Conservation (phyloP, 2,113 vertebrate genomes). For the Bathybates hornii region DNA sequence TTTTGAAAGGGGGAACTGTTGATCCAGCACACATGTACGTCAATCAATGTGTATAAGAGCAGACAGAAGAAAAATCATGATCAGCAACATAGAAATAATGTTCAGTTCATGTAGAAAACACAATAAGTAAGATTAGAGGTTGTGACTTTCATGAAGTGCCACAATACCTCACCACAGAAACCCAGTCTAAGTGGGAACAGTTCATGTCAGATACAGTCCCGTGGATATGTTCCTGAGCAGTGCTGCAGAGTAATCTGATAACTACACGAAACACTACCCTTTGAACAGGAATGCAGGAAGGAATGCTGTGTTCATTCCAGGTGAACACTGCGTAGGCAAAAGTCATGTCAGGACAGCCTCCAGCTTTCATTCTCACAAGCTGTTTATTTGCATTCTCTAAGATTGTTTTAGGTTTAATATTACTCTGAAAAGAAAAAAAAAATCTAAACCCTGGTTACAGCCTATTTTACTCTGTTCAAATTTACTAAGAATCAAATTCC, state of each 20-base stretch:
- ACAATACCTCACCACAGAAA: not conserved
- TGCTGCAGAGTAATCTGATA: not conserved
- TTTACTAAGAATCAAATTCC: not conserved
- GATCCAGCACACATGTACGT: not conserved
- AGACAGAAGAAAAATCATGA: not conserved
- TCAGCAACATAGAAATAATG: not conserved
- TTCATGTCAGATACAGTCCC: fast-evolving
- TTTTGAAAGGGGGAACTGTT: not conserved
- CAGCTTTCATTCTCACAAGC: not conserved
- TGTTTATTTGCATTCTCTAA: not conserved
- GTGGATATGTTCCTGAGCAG: not conserved
- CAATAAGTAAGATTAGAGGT: not conserved
- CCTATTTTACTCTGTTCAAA: not conserved
- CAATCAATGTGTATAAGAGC: not conserved
- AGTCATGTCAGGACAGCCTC: not conserved
- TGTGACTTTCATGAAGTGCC: not conserved
- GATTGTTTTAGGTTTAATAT: not conserved
- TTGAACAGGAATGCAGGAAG: not conserved
- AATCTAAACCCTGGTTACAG: not conserved
- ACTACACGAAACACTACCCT: not conserved
- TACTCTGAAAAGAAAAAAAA: not conserved
- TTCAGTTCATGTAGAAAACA: not conserved
- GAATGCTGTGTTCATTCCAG: not conserved
- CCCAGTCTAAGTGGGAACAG: not conserved
- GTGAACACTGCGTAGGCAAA: not conserved